These are phyloP conservation scores for Hoplodrina blanda DNA, from an alignment of 2,888 invertebrate species.

Conservation along the genomic window DNA sequence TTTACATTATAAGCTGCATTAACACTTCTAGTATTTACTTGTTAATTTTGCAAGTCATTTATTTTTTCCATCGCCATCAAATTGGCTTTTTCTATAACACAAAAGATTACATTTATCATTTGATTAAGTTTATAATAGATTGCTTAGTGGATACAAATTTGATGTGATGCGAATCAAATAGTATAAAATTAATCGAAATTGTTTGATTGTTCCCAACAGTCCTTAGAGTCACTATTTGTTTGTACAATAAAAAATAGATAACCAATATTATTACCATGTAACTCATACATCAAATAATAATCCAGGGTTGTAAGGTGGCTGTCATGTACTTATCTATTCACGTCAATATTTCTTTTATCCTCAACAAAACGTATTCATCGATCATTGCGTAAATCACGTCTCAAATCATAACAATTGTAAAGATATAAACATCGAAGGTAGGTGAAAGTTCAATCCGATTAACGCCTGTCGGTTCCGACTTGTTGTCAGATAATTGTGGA, in stretches of 20 bases:
- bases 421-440: constrained; percentile 62
- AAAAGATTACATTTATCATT: constrained; percentile 40
- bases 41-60: constrained; percentile 44
- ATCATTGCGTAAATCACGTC: constrained; percentile 57
- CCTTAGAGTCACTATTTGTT: background rate
- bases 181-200: constrained; percentile 26
- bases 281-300: constrained; percentile 42
- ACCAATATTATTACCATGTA: constrained; percentile 31
- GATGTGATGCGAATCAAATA: constrained; percentile 34
- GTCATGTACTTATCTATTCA: constrained; percentile 41
- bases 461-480: constrained; percentile 69
- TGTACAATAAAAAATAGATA: constrained; percentile 1
- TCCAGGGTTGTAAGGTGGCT: constrained; percentile 33
- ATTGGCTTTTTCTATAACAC: constrained; percentile 34
- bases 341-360: constrained; percentile 42
- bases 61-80: constrained; percentile 32
- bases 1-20: constrained; percentile 17
- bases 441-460: constrained; percentile 74
- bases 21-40: constrained; percentile 33
- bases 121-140: constrained; percentile 32
- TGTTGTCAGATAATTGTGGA: constrained; percentile 73
- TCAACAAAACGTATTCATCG: constrained; percentile 50
- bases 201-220: background rate
- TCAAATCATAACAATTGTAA: constrained; percentile 55
- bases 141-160: constrained; percentile 30